phyloP scores from a whole-genome alignment of 2,888 invertebrate genomes.

The Ichneumoninae sp. region DNA sequence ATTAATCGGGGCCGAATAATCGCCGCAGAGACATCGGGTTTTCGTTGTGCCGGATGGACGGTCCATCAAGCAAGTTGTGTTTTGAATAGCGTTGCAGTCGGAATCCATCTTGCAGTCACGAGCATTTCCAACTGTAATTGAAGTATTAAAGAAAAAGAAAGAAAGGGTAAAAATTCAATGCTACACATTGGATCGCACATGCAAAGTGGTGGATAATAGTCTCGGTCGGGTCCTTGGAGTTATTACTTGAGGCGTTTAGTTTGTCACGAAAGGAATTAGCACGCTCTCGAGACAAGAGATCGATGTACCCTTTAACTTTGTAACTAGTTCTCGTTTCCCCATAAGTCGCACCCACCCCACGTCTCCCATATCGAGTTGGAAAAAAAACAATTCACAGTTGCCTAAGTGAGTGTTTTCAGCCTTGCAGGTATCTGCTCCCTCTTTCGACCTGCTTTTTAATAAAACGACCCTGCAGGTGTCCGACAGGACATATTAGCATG shows the following conservation, averaged over 20 bases:
- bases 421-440: slow-evolving; percentile 33
- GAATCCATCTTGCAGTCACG: slow-evolving; percentile 87
- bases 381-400: slow-evolving; percentile 43
- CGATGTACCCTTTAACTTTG: slow-evolving; percentile 55
- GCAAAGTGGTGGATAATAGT: slow-evolving; percentile 5
- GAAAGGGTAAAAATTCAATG: slow-evolving; percentile 26
- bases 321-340: slow-evolving; percentile 7
- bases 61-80: slow-evolving; percentile 89
- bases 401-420: slow-evolving; percentile 22
- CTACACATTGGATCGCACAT: not conserved
- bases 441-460: slow-evolving; percentile 60
- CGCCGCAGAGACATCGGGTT: slow-evolving; percentile 89
- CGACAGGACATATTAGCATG: slow-evolving; percentile 64
- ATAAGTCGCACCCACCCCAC: slow-evolving; percentile 44
- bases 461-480: slow-evolving; percentile 62
- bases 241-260: slow-evolving; percentile 48
- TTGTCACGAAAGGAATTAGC: slow-evolving; percentile 60
- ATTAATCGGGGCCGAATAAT: slow-evolving; percentile 88
- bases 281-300: slow-evolving; percentile 37
- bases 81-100: slow-evolving; percentile 88
- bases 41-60: slow-evolving; percentile 85
- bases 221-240: slow-evolving; percentile 35
- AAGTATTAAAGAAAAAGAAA: slow-evolving; percentile 12
- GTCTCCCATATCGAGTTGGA: slow-evolving; percentile 31
- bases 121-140: slow-evolving; percentile 84